These are phyloP conservation scores for Cyprinella venusta DNA, from an alignment of 2,797 vertebrate genomes.

Conservation along the genomic window DNA sequence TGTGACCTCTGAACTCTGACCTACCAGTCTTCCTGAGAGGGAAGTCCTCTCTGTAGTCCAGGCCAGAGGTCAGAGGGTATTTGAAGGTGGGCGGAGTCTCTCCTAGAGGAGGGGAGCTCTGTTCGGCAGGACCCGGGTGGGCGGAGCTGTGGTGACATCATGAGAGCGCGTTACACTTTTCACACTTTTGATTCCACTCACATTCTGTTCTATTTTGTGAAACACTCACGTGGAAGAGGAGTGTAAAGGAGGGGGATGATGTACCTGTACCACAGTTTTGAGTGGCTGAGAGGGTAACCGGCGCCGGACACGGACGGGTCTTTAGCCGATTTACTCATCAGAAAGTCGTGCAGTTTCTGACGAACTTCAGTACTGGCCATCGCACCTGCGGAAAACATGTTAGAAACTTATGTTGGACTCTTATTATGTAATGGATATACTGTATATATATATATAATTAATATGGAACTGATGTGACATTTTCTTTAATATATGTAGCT, in stretches of 20 bases:
- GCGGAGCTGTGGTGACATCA: constrained; percentile 75
- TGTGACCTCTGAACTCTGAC: constrained; percentile 75
- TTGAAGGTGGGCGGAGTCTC: constrained; percentile 85
- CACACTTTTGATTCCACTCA: neutral
- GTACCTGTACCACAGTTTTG: constrained; percentile 89
- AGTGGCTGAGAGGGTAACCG: constrained; percentile 83
- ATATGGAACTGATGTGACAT: neutral
- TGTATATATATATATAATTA: neutral
- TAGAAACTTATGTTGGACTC: neutral
- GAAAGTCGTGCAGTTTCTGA: constrained; percentile 90
- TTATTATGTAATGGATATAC: neutral
- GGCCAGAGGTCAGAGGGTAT: constrained; percentile 82
- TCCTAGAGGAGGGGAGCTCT: constrained; percentile 85
- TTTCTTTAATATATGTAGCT: too few species aligned
- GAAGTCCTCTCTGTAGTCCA: constrained; percentile 84
- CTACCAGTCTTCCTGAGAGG: constrained; percentile 90
- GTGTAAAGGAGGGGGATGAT: constrained; percentile 56
- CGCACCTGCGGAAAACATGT: constrained; percentile 74
- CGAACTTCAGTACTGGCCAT: constrained; percentile 89
- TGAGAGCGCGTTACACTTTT: constrained; percentile 1
- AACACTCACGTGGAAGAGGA: neutral
- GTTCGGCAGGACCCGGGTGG: constrained; percentile 86
- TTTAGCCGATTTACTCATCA: constrained; percentile 88
- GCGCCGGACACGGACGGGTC: constrained; percentile 80
- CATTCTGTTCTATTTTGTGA: neutral